Conservation (phyloP, 1,140 invertebrate species). For the Macrosteles quadrilineatus region DNA sequence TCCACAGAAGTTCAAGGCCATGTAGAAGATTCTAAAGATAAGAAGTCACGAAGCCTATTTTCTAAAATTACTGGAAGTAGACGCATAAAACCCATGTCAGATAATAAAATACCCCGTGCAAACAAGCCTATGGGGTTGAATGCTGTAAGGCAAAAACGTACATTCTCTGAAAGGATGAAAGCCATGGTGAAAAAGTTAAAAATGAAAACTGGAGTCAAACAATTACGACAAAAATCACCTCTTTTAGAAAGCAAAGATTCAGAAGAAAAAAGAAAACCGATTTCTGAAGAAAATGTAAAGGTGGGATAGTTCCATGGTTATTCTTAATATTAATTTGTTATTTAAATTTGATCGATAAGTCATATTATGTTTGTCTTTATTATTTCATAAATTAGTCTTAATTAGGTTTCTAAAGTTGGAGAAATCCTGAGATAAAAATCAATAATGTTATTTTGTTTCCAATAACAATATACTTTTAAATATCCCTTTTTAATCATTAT, state of each 20-base stretch:
- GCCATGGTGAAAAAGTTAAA: conserved; percentile 40
- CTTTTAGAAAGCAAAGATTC: conserved; percentile 24
- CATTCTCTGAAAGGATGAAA: conserved; percentile 41
- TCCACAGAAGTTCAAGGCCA: background rate
- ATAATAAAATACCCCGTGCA: conserved; percentile 15
- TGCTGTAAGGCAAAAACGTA: conserved; percentile 37
- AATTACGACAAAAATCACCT: conserved; percentile 10
- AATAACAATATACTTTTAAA: no score
- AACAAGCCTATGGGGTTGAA: conserved; percentile 27
- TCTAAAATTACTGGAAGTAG: conserved; percentile 21
- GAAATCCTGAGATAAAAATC: no score
- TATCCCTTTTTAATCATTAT: no score
- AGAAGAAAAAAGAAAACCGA: conserved; percentile 35
- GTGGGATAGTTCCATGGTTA: conserved; percentile 6
- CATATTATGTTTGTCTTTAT: background rate
- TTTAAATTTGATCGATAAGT: background rate
- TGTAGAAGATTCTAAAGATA: background rate
- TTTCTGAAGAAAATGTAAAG: conserved; percentile 27
- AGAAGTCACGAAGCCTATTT: conserved; percentile 27
- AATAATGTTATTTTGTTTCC: no score
- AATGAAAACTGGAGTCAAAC: conserved; percentile 26
- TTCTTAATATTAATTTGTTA: background rate
- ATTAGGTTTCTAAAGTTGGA: no score
- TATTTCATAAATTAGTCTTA: no score
- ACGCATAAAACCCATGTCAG: background rate